Evolutionary conservation across 2,797 vertebrate species (phyloP).

Genomic region (Sebastes kiyomatsui): DNA sequence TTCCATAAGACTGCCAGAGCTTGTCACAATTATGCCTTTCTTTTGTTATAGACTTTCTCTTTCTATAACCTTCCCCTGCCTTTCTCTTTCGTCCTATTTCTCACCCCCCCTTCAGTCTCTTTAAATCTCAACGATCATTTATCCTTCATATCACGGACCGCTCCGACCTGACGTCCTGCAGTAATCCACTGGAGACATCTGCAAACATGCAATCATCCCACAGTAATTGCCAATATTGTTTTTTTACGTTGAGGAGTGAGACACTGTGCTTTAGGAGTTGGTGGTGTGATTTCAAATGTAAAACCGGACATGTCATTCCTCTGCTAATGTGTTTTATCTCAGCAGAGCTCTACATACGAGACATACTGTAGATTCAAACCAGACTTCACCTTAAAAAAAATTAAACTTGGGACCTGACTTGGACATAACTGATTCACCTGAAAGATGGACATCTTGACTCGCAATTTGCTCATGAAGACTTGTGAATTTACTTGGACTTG

Average conservation of each 20-base stretch:
- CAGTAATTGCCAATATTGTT: slow-evolving; percentile 13
- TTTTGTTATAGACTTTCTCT: slow-evolving; percentile 34
- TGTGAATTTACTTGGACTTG: not conserved
- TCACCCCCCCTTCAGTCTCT: not conserved
- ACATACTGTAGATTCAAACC: not conserved
- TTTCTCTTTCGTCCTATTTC: not conserved
- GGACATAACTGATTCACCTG: too few relatives aligned
- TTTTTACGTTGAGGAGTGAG: not conserved
- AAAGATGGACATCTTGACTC: not conserved
- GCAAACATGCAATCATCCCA: slow-evolving; percentile 33
- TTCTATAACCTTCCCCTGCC: slow-evolving; percentile 5
- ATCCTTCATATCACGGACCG: not conserved
- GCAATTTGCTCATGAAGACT: not conserved
- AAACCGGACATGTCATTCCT: slow-evolving; percentile 21
- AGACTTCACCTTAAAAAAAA: not conserved
- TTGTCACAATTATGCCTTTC: slow-evolving; percentile 45
- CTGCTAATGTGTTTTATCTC: slow-evolving; percentile 51
- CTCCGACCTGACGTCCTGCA: not conserved
- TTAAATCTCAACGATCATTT: slow-evolving; percentile 15
- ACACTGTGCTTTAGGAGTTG: not conserved
- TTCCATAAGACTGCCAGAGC: slow-evolving; percentile 39
- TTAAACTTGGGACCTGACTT: not conserved
- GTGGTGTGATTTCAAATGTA: slow-evolving; percentile 1
- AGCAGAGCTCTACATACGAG: not conserved
- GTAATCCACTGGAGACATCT: slow-evolving; percentile 11